Conservation (phyloP, 2,888 invertebrate species). For the Anthophora plumipes region DNA sequence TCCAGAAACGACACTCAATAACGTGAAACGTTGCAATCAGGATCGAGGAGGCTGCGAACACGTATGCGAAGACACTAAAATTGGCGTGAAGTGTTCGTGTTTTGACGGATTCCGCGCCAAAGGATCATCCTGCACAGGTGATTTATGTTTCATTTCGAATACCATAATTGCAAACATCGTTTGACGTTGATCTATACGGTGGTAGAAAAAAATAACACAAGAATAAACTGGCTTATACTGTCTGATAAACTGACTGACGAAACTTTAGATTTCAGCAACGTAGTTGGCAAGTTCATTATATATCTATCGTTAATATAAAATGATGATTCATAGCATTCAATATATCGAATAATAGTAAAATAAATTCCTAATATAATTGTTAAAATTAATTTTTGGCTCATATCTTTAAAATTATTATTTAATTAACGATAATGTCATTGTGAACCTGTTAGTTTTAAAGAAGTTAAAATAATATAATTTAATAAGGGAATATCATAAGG, state of each 20-base stretch:
- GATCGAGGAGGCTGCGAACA: conserved; percentile 86
- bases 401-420: no score
- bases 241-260: background rate
- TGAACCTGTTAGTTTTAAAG: no score
- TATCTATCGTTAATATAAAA: no score
- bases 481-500: no score
- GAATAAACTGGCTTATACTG: background rate
- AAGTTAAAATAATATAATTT: no score
- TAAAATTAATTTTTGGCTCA: no score
- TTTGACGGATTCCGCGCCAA: conserved; percentile 84
- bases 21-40: conserved; percentile 81
- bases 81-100: conserved; percentile 84
- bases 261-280: background rate
- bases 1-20: conserved; percentile 58
- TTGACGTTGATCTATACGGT: background rate
- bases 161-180: conserved; percentile 11
- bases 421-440: no score
- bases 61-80: conserved; percentile 83
- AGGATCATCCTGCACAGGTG: conserved; percentile 83
- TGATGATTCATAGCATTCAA: no score
- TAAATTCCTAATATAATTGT: no score
- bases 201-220: no score
- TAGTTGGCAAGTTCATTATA: no score
- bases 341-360: no score
- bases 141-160: conserved; percentile 43